Evolutionary conservation across 2,113 vertebrate species (phyloP), one percentile per base, ranked within the genome.

Genomic region (Nothobranchius furzeri): DNA sequence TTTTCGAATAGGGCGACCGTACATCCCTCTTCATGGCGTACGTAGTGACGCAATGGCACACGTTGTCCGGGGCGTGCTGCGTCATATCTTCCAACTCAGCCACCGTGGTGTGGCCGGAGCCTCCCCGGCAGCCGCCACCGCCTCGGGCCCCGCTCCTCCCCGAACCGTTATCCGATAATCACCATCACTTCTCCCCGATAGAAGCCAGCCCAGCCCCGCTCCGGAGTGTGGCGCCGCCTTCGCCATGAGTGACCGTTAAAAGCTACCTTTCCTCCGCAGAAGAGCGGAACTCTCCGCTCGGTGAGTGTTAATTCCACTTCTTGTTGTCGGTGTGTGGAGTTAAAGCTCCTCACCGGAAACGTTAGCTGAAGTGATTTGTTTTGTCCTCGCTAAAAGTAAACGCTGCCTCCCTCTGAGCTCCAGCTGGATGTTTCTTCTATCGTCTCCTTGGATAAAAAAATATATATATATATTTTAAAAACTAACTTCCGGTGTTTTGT

Each of bases 31-130:
- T 42, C 3, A 4, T 6, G 3, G n/a, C 7, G 7, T 68, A 59
- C 90, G 89, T 87, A 2, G 46, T n/a, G 67, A 80, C 88, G 87
- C 46, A 69, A 0, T 0, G 1, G 6, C 0, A 2, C 3, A n/a
- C 70, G 54, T 12, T 64, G 56, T 36, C 3, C 47, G 35, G 11
- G 56, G 53, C 83, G 68, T 84, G 17, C 2, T 40, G 76, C 91
- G 91, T 93, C 89, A 93, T 91, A 86, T 84, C 86, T 92, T 89
- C 91, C 91, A 93, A 90, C 92, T 82, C 87, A 75, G 54, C 73
- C 81, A 55, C 68, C 63, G 84, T 73, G 85, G 73, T 71, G 75
- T 9, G 37, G 37, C 37, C 6, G 7, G 4, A 37, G 70, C 75
- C 52, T 58, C n/a, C 64, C 85, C 11, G 76, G 80, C 60, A 79